Evolutionary conservation across 2,888 invertebrate genomes (phyloP), one percentile per base, ranked within the genome.

Genomic region (Leptinotarsa rubiginosa): DNA sequence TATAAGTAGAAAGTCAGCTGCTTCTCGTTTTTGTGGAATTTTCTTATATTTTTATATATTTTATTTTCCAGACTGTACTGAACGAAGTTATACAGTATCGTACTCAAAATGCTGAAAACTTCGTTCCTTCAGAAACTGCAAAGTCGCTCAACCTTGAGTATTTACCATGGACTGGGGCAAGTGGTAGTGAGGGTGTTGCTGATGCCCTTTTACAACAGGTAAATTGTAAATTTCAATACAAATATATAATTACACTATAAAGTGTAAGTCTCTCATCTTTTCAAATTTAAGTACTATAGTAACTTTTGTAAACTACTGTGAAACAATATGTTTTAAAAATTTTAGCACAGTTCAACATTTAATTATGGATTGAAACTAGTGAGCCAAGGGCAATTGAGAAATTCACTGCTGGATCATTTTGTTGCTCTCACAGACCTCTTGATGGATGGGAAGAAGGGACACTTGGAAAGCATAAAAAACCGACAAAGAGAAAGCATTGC

Each of bases 161-260:
- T 84, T 86, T 93, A 18, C 94, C 95, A 0, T 96, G 95, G 95
- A 94, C 95, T 0, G 91, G 92, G 1, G 90, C 92, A 68, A 86
- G 89, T 15, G 93, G 93, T 7, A 88, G 83, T 10, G 87, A 88
- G 70, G 90, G 90, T 22, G 80, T 91, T 3, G 86, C 88, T 47
- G 90, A 91, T 81, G 84, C 88, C 1, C 83, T 92, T 4, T 82
- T 88, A 7, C 86, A 88, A 74, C 89, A 90, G 84, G 88, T 87
- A 84, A 20, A 25, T 25, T 25, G 25, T 25, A 25, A 25, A 25
- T 25, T 25, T 25, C 25, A 25, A 20, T 20, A 20, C 1, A 25
- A 25, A 2, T 4, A 25, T 25, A 25, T 41, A 22, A 22, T 22
- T 22, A 2, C 22, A 22, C 3, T 22, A 41, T 41, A 41, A 41